These are phyloP conservation scores for Limonius californicus DNA, from an alignment of 1,140 invertebrate species.

Conservation along the genomic window DNA sequence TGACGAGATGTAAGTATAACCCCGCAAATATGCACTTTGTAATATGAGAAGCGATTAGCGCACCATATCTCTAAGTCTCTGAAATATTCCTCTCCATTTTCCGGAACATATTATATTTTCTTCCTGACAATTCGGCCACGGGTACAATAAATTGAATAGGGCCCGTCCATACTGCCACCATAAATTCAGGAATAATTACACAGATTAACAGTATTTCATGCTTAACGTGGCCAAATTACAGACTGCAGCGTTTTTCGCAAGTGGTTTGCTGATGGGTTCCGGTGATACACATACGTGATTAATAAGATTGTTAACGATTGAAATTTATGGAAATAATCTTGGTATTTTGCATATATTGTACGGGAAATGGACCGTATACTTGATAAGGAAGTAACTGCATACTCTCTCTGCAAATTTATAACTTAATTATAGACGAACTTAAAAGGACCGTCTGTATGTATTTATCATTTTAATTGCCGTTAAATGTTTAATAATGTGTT, in stretches of 20 bases:
- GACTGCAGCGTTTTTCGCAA: not conserved
- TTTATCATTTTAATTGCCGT: no score
- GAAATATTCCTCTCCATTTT: no score
- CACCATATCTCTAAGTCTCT: not conserved
- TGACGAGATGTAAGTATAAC: no score
- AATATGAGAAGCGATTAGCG: not conserved
- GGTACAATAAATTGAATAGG: no score
- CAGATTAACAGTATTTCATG: constrained; percentile 3
- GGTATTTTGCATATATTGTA: not conserved
- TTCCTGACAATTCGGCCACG: not conserved
- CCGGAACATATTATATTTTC: not conserved
- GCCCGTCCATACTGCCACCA: not conserved
- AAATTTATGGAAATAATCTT: constrained; percentile 2
- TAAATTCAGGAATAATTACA: constrained; percentile 9
- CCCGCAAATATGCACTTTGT: not conserved
- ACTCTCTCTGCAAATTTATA: not conserved
- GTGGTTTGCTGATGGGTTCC: not conserved
- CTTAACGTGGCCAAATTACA: constrained; percentile 8
- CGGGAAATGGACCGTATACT: not conserved
- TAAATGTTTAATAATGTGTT: no score
- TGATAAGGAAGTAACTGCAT: not conserved
- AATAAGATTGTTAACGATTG: not conserved
- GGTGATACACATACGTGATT: constrained; percentile 4
- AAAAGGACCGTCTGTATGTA: no score
- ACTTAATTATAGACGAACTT: not conserved